Conservation (phyloP, 2,113 vertebrate genomes). For the Chinchilla lanigera region DNA sequence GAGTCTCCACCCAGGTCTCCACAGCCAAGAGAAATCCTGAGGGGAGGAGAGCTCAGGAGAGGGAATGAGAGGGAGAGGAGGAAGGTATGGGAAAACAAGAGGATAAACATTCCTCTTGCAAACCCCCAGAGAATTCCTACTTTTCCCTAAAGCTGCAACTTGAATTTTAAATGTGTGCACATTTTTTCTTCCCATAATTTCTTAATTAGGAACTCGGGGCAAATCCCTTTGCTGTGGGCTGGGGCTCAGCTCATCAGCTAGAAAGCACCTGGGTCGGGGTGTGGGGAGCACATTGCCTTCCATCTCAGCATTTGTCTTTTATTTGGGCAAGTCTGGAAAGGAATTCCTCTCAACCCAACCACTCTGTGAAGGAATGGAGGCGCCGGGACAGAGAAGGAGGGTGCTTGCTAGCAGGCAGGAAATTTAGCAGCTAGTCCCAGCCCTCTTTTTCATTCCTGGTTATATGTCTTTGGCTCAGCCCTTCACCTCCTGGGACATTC, state of each 20-base stretch:
- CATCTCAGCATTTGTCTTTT: constrained; percentile 49
- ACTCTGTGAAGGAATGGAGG: background rate
- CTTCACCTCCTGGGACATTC: background rate
- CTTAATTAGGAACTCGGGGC: constrained; percentile 24
- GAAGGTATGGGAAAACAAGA: background rate
- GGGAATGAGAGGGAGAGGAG: background rate
- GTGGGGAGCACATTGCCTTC: background rate
- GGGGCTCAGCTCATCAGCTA: background rate
- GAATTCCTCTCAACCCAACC: background rate
- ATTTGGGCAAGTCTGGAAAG: constrained; percentile 36
- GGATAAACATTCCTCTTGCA: background rate
- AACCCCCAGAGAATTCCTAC: background rate
- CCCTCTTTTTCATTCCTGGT: background rate
- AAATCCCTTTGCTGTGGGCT: constrained; percentile 2
- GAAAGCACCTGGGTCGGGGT: background rate
- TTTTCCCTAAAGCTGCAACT: background rate
- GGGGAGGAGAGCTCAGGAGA: background rate
- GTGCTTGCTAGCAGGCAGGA: background rate
- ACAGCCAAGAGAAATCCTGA: background rate
- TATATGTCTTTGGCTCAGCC: background rate
- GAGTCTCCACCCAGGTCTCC: background rate
- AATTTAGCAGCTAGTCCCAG: background rate
- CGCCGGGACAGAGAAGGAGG: background rate
- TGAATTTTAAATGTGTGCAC: background rate
- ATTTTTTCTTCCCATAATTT: background rate